phyloP scores from a whole-genome alignment of 2,888 invertebrate genomes.

The Ophion costatus region DNA sequence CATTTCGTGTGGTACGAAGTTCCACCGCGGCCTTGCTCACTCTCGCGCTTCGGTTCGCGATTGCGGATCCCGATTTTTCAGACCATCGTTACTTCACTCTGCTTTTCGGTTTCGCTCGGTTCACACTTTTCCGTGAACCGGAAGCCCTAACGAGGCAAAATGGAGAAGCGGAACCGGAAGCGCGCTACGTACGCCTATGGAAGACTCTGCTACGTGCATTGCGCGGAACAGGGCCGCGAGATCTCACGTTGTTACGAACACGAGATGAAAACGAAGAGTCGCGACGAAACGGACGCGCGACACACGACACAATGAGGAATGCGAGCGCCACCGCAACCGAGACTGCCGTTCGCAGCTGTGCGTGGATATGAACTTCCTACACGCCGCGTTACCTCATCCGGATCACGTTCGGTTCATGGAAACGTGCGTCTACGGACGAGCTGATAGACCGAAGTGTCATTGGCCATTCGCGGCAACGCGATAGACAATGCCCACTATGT shows the following conservation, averaged over 20 bases:
- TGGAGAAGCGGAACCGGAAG: conserved; percentile 33
- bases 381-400: conserved; percentile 58
- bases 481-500: conserved; percentile 10
- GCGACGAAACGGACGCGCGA: not conserved
- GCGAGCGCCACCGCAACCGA: conserved; percentile 51
- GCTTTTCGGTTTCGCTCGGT: not conserved
- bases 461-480: conserved; percentile 37
- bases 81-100: not conserved
- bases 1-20: not conserved
- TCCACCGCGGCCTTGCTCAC: too few species aligned
- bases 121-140: not conserved
- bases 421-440: not conserved
- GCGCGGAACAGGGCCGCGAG: not conserved
- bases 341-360: conserved; percentile 47
- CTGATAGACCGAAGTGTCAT: conserved; percentile 35
- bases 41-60: not conserved
- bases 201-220: not conserved
- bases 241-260: not conserved
- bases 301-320: conserved; percentile 32
- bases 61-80: not conserved
- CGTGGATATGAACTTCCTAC: conserved; percentile 56
- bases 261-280: not conserved
- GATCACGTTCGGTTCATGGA: conserved; percentile 35
- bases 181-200: not conserved
- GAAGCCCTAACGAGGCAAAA: conserved; percentile 28